Base-by-base conservation (phyloP, 2,888 invertebrate genomes). In the Spicauda simplicius region DNA sequence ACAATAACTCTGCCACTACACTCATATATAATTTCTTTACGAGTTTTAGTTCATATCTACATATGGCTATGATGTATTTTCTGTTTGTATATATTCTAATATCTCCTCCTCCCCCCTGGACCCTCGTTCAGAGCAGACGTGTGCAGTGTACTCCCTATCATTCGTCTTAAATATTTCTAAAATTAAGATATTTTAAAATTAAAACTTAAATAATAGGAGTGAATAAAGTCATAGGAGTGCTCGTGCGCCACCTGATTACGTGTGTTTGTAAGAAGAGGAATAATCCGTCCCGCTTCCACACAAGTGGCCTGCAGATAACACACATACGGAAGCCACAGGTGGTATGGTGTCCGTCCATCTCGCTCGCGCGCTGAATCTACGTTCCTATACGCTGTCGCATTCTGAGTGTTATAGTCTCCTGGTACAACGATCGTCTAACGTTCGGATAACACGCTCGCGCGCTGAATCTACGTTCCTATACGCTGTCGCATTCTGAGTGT, bases 141-240 rank as follows among this genome's bases (percentile, higher is more conserved):
- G 14, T 45, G 10, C 18, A 45, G 58, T 58, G 52, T 3, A 30
- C 30, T 60, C 62, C 63, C 70, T 66, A 62, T 70, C 69, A 67
- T 58, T 61, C n/a, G 52, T n/a, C n/a, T 58, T 45, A 58, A 45
- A 58, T 58, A 58, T 58, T 69, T 45, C 50, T 65, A 48, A 56
- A 69, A 54, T 56, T 33, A 59, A 25, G 52, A 56, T 33, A 70
- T 74, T 74, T 68, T 2, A 66, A 75, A 77, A 70, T 14, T 18
- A 68, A 0, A 65, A 54, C 60, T 37, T 33, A 55, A 64, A 56
- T 52, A 37, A n/a, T 48, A 48, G 64, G 64, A 64, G 53, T 50
- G 60, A 14, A 45, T 61, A 61, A 52, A 61, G 50, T 61, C 20
- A 45, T 30, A 20, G 11, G 52, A 19, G 14, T 52, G 20, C 19